Evolutionary conservation across 2,113 vertebrate genomes (phyloP).

Genomic region (Lepidothrix coronata): DNA sequence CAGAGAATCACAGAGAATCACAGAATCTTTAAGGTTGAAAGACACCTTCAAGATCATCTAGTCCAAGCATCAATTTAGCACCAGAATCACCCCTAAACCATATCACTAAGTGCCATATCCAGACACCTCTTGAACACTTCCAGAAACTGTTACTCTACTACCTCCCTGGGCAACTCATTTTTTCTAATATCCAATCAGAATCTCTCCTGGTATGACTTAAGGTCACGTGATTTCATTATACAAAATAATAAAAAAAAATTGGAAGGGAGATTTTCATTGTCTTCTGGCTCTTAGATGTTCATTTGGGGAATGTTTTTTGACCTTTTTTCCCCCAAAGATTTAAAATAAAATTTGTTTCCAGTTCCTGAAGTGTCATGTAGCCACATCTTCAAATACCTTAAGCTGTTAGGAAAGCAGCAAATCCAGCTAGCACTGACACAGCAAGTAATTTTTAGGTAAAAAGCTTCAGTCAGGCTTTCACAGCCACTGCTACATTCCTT

Average conservation of each 20-base stretch:
- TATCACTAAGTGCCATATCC: background rate
- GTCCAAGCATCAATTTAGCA: background rate
- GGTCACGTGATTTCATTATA: background rate
- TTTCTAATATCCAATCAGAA: background rate
- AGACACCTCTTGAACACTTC: background rate
- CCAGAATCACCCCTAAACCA: background rate
- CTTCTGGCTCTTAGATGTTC: background rate
- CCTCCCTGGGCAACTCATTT: background rate
- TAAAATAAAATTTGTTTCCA: background rate
- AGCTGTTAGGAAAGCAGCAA: background rate
- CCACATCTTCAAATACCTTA: background rate
- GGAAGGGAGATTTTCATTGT: background rate
- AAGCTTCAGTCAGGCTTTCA: slow-evolving; percentile 39
- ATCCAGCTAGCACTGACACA: slow-evolving; percentile 4
- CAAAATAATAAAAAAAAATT: background rate
- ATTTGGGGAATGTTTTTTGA: background rate
- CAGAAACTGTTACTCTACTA: background rate
- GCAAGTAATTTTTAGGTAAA: slow-evolving; percentile 35
- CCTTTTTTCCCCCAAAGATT: background rate
- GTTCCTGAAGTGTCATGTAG: background rate
- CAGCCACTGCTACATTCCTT: slow-evolving; percentile 52
- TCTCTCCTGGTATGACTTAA: background rate
- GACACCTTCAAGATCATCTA: background rate
- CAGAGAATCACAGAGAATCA: background rate
- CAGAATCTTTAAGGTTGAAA: background rate